Evolutionary conservation across 2,113 vertebrate species (phyloP).

Genomic region (Phrynocephalus versicolor): DNA sequence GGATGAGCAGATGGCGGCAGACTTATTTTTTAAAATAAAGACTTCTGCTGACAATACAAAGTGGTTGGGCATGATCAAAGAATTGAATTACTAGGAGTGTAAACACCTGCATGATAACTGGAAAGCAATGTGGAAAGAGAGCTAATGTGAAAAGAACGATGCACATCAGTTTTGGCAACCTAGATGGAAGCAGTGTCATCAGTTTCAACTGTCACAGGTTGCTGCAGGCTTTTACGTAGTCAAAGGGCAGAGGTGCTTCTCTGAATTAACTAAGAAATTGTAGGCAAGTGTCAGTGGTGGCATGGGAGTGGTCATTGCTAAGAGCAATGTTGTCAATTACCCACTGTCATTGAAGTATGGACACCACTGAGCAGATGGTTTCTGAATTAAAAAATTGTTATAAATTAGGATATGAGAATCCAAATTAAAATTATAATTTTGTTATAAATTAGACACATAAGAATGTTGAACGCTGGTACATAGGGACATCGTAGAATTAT

Average conservation of each 20-base stretch:
- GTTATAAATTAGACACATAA: not conserved
- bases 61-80: slow-evolving; percentile 62
- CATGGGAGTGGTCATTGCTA: not conserved
- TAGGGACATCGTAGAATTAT: not conserved
- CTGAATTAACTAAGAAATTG: not conserved
- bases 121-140: slow-evolving; percentile 18
- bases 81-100: slow-evolving; percentile 59
- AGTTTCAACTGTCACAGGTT: not conserved
- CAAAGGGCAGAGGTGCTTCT: not conserved
- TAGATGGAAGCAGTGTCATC: not conserved
- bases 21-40: slow-evolving; percentile 73
- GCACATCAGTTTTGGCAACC: not conserved
- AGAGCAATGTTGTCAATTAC: not conserved
- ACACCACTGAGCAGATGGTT: not conserved
- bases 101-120: slow-evolving; percentile 49
- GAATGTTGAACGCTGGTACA: not conserved
- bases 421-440: too few relatives aligned
- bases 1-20: slow-evolving; percentile 70
- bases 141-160: not conserved
- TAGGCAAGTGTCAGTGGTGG: not conserved
- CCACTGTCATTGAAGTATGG: not conserved
- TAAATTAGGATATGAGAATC: not conserved
- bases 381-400: not conserved
- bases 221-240: not conserved
- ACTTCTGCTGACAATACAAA: slow-evolving; percentile 74